These are phyloP conservation scores for Rachycentron canadum DNA, from an alignment of 2,797 vertebrate species.

Conservation along the genomic window DNA sequence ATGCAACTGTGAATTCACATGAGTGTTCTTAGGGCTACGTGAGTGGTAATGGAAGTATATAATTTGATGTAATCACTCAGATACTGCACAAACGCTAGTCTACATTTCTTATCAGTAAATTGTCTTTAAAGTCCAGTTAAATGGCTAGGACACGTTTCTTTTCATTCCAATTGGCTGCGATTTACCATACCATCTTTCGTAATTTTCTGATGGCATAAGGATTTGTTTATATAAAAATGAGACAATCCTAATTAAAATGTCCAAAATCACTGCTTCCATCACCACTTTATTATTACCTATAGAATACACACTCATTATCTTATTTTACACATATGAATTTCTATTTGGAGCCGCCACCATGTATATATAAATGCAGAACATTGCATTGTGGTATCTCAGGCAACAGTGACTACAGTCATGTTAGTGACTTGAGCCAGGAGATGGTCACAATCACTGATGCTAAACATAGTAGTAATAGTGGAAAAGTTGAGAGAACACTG, in stretches of 20 bases:
- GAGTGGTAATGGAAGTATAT: background rate
- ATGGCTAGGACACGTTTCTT: background rate
- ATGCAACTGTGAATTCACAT: background rate
- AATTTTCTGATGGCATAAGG: background rate
- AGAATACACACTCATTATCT: background rate
- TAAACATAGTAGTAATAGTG: no score
- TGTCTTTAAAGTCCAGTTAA: background rate
- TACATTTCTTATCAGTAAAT: background rate
- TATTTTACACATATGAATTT: background rate
- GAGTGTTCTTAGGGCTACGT: background rate
- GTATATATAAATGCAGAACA: no score
- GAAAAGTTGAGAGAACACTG: no score
- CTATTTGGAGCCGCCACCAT: no score
- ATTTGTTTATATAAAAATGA: background rate
- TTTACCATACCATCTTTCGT: background rate
- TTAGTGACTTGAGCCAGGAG: background rate
- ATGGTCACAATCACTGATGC: no score
- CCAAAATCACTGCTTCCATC: background rate
- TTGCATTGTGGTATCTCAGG: background rate
- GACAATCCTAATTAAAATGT: background rate
- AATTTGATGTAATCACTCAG: background rate
- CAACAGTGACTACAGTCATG: background rate
- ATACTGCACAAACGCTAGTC: background rate
- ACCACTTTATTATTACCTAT: background rate
- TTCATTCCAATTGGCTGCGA: background rate